Percentiles rank a stretch among this genome's conserved stretches.
These are phyloP conservation scores for Stichodactyla mertensii DNA, from an alignment of 64 coral and sea anemone genomes.

Conservation along the genomic window DNA sequence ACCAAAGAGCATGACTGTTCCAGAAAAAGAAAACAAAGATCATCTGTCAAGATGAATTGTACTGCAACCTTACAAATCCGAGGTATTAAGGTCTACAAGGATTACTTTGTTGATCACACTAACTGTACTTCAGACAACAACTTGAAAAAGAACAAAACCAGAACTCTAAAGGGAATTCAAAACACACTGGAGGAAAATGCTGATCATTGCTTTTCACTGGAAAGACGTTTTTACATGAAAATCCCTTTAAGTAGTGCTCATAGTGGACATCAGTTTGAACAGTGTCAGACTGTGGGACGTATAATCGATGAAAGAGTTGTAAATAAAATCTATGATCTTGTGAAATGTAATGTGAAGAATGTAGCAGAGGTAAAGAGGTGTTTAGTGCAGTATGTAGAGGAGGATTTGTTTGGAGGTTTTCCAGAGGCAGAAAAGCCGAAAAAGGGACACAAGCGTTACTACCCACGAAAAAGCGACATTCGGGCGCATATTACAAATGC, in stretches of 20 bases:
- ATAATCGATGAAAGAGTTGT: constrained; percentile 7
- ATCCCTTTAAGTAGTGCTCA: constrained; percentile 6
- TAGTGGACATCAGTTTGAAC: constrained; percentile 18
- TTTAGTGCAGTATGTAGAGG: constrained; percentile 19
- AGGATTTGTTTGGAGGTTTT: constrained; percentile 20
- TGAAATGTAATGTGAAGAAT: constrained; percentile 26
- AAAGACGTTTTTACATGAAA: constrained; percentile 38
- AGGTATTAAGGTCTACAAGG: not conserved
- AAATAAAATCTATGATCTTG: constrained; percentile 34
- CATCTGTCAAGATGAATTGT: not conserved
- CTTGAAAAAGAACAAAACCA: not conserved
- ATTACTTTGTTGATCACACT: not conserved
- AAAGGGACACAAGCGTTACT: constrained; percentile 32
- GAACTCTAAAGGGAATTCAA: not conserved
- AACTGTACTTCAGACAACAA: not conserved
- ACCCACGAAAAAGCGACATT: constrained; percentile 31
- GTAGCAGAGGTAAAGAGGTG: constrained; percentile 17
- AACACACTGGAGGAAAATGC: not conserved
- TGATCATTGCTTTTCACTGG: not conserved
- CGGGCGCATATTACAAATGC: constrained; percentile 32
- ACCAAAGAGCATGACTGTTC: not conserved
- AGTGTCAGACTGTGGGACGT: not conserved
- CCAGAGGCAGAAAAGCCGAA: not conserved
- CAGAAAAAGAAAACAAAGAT: not conserved
- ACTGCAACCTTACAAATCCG: not conserved